These are phyloP conservation scores for Colaptes auratus DNA, from an alignment of 2,113 vertebrate genomes.

Conservation along the genomic window DNA sequence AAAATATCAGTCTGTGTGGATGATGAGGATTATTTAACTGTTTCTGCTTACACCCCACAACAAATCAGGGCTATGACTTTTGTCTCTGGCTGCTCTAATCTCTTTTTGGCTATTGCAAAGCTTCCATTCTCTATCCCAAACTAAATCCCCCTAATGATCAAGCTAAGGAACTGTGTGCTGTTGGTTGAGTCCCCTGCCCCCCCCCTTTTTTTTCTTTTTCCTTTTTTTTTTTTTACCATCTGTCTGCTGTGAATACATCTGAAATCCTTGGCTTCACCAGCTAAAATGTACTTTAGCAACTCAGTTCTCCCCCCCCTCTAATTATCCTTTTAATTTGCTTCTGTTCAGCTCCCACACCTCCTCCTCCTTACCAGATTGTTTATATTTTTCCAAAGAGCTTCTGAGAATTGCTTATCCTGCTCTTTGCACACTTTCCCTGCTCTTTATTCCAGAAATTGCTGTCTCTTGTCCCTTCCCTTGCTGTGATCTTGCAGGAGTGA, in stretches of 20 bases:
- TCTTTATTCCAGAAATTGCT: conserved; percentile 2
- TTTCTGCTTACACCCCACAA: background rate
- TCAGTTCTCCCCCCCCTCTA: conserved; percentile 6
- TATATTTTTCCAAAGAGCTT: conserved; percentile 59
- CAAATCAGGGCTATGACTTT: background rate
- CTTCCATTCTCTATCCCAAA: background rate
- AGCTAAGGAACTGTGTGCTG: background rate
- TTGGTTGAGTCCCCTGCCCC: background rate
- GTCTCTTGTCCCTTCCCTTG: background rate
- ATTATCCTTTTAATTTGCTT: conserved; percentile 70
- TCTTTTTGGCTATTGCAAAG: background rate
- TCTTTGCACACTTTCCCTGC: conserved; percentile 33
- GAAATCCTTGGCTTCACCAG: conserved; percentile 42
- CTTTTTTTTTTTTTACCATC: conserved; percentile 44
- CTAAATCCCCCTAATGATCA: conserved; percentile 14
- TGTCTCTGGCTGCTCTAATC: background rate
- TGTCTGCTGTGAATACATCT: conserved; percentile 59
- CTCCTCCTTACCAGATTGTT: conserved; percentile 68
- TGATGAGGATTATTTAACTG: background rate
- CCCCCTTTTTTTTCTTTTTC: background rate
- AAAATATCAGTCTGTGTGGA: background rate
- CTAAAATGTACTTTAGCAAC: conserved; percentile 51
- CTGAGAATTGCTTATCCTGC: conserved; percentile 51
- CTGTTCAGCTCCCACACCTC: conserved; percentile 54
- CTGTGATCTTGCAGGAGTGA: background rate